phyloP scores from a whole-genome alignment of 92 coral and sea anemone species.

The Heliopora coerulea region DNA sequence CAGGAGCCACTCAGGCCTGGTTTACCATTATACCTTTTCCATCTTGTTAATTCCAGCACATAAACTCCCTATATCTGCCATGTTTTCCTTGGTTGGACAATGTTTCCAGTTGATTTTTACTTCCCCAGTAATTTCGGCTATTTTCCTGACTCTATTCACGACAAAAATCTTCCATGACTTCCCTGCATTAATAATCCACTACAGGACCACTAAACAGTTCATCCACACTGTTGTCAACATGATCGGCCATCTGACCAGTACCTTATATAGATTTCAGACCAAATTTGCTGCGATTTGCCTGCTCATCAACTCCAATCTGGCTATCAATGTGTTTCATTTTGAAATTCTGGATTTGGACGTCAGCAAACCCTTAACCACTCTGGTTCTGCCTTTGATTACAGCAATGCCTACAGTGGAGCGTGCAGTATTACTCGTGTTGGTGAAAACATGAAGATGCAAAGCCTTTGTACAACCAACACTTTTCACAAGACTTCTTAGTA shows the following conservation, averaged over 20 bases:
- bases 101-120: constrained; percentile 53
- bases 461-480: constrained; percentile 17
- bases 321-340: constrained; percentile 58
- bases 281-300: constrained; percentile 57
- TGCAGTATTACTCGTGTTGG: constrained; percentile 59
- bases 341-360: constrained; percentile 63
- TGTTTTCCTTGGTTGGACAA: constrained; percentile 62
- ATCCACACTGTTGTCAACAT: constrained; percentile 50
- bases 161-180: constrained; percentile 63
- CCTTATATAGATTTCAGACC: constrained; percentile 47
- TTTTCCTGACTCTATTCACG: constrained; percentile 55
- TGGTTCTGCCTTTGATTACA: constrained; percentile 43
- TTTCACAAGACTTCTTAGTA: constrained; percentile 46
- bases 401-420: constrained; percentile 58
- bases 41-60: constrained; percentile 53
- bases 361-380: constrained; percentile 51
- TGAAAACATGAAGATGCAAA: constrained; percentile 54
- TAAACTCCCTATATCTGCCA: constrained; percentile 66
- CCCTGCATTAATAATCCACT: constrained; percentile 65
- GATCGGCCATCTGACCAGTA: constrained; percentile 53
- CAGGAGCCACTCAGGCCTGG: constrained; percentile 47
- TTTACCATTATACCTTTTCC: constrained; percentile 50
- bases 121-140: constrained; percentile 55
- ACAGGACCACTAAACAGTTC: constrained; percentile 56
- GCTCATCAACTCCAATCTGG: constrained; percentile 58